These are phyloP conservation scores for Acipenser oxyrinchus DNA, from an alignment of 2,797 vertebrate species.

Conservation along the genomic window DNA sequence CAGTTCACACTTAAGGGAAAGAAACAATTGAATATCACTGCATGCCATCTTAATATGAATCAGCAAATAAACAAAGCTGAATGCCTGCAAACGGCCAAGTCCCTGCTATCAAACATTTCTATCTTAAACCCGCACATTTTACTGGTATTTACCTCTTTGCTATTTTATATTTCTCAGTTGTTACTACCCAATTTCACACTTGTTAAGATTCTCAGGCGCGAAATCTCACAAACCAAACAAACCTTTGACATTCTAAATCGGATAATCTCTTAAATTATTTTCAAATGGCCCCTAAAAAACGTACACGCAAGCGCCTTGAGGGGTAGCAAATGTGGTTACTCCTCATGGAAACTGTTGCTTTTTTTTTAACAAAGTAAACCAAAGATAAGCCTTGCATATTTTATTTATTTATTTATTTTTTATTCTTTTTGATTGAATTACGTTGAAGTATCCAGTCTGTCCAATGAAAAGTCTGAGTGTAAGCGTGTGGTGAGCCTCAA, in stretches of 20 bases:
- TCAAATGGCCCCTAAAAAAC: slow-evolving; percentile 16
- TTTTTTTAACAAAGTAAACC: slow-evolving; percentile 21
- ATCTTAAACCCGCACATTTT: no score
- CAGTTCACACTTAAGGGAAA: no score
- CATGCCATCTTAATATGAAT: no score
- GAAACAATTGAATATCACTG: no score
- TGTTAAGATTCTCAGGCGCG: slow-evolving; percentile 17
- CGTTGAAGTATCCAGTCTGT: slow-evolving; percentile 23
- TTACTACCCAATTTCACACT: slow-evolving; percentile 21
- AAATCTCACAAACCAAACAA: slow-evolving; percentile 20
- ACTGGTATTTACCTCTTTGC: no score
- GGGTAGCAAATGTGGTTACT: background rate
- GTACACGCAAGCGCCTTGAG: slow-evolving; percentile 10
- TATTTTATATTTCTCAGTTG: background rate
- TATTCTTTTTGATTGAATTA: slow-evolving; percentile 27
- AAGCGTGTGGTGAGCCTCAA: slow-evolving; percentile 8
- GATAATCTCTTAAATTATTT: slow-evolving; percentile 25
- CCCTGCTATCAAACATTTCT: background rate
- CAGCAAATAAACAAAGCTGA: no score
- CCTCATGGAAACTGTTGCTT: slow-evolving; percentile 10
- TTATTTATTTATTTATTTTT: background rate
- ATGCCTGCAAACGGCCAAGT: background rate
- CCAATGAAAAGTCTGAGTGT: slow-evolving; percentile 17
- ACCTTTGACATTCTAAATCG: slow-evolving; percentile 18
- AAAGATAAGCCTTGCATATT: slow-evolving; percentile 20